Conservation (phyloP, 2,797 vertebrate genomes). For the Epinephelus awoara region DNA sequence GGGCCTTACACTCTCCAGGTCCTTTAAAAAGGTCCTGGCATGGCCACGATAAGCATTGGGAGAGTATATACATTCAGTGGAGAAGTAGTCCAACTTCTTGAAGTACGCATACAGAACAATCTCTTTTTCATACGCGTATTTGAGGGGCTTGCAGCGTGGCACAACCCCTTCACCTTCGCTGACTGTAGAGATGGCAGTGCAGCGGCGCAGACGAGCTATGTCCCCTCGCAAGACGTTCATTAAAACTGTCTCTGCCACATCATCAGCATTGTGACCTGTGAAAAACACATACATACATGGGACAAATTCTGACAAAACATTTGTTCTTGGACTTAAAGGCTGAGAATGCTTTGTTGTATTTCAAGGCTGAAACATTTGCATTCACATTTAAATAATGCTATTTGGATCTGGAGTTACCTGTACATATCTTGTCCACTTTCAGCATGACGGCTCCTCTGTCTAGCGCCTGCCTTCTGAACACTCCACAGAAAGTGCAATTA, state of each 20-base stretch:
- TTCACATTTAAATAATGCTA: background rate
- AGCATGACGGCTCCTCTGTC: constrained; percentile 90
- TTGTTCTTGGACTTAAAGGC: too few relatives aligned
- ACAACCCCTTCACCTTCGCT: constrained; percentile 88
- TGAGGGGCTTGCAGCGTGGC: constrained; percentile 91
- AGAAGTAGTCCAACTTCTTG: constrained; percentile 93
- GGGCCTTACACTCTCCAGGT: constrained; percentile 86
- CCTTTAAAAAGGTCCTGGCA: constrained; percentile 90
- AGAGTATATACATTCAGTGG: constrained; percentile 93
- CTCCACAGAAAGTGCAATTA: constrained; percentile 94
- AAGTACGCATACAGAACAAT: constrained; percentile 95
- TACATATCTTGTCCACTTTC: constrained; percentile 92
- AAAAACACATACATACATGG: background rate
- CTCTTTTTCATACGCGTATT: constrained; percentile 95
- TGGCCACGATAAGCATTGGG: constrained; percentile 94
- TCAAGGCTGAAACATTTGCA: background rate
- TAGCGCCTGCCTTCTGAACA: constrained; percentile 90
- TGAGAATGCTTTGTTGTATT: background rate
- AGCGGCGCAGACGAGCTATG: constrained; percentile 89
- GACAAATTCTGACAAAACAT: too few relatives aligned
- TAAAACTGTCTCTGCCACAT: constrained; percentile 91
- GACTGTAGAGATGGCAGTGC: constrained; percentile 86
- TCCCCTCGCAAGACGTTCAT: constrained; percentile 94
- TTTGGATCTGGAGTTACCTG: constrained; percentile 76
- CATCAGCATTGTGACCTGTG: constrained; percentile 93